Conservation (phyloP, 2,888 invertebrate species). For the Polietes domitor region DNA sequence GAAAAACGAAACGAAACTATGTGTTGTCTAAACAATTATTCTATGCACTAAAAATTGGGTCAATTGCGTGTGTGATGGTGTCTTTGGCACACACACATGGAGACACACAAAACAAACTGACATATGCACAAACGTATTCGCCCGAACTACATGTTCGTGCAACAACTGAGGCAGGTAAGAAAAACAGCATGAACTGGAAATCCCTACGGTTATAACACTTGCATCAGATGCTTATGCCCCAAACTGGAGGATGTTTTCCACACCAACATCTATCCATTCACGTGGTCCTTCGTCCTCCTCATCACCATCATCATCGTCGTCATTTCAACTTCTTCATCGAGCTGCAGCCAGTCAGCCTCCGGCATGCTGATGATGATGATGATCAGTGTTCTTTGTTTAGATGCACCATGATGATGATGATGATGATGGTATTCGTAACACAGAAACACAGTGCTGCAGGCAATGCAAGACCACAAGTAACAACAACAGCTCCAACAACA, state of each 20-base stretch:
- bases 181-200: background rate
- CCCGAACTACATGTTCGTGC: too few species aligned
- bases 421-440: background rate
- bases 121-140: too few species aligned
- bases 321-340: background rate
- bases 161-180: background rate
- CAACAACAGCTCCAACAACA: background rate
- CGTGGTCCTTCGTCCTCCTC: background rate
- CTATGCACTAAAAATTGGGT: slow-evolving; percentile 11
- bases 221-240: background rate
- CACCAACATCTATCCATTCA: background rate
- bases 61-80: background rate
- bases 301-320: background rate
- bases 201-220: slow-evolving; percentile 28
- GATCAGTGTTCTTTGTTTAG: background rate
- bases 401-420: background rate
- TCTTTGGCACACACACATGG: background rate
- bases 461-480: background rate
- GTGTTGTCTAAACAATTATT: slow-evolving; percentile 5
- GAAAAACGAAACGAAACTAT: background rate
- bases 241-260: background rate
- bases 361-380: background rate
- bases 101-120: background rate
- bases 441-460: background rate
- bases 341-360: background rate